Percentiles rank a stretch among this genome's conserved stretches.
Conservation (phyloP, 2,797 vertebrate species). For the Poecilia picta region DNA sequence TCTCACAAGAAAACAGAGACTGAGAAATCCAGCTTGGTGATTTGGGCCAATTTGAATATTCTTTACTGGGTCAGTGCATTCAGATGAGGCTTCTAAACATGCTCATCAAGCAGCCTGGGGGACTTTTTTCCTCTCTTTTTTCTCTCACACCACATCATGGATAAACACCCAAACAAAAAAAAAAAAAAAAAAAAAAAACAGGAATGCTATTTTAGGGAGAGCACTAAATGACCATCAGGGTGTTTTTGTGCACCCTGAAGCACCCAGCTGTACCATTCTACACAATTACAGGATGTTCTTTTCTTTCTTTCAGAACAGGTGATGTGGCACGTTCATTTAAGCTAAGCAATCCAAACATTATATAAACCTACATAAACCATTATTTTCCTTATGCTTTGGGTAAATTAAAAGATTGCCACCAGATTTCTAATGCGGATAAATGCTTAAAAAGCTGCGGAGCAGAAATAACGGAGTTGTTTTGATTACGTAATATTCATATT, state of each 20-base stretch:
- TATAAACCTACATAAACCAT: background rate
- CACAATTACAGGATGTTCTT: conserved; percentile 10
- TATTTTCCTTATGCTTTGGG: conserved; percentile 3
- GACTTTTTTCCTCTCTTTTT: conserved; percentile 16
- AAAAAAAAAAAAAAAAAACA: background rate
- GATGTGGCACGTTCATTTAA: conserved; percentile 19
- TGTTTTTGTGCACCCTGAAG: conserved; percentile 47
- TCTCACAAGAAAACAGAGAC: conserved; percentile 19
- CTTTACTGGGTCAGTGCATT: conserved; percentile 61
- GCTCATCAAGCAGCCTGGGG: conserved; percentile 50
- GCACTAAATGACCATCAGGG: conserved; percentile 56
- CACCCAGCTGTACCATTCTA: conserved; percentile 33
- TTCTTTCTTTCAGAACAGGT: conserved; percentile 16
- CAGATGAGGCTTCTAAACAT: conserved; percentile 56
- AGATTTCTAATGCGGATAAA: background rate
- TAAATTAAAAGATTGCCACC: conserved; percentile 16
- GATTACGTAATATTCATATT: background rate
- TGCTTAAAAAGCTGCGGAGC: background rate
- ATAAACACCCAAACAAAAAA: conserved; percentile 25
- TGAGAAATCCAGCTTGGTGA: conserved; percentile 20
- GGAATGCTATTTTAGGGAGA: conserved; percentile 49
- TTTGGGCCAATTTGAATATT: conserved; percentile 53
- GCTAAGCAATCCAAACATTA: conserved; percentile 19
- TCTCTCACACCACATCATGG: conserved; percentile 18
- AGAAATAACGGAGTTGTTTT: background rate